Base-by-base conservation (phyloP, 1,140 invertebrate genomes). In the Aphaenogaster ashmeadi region DNA sequence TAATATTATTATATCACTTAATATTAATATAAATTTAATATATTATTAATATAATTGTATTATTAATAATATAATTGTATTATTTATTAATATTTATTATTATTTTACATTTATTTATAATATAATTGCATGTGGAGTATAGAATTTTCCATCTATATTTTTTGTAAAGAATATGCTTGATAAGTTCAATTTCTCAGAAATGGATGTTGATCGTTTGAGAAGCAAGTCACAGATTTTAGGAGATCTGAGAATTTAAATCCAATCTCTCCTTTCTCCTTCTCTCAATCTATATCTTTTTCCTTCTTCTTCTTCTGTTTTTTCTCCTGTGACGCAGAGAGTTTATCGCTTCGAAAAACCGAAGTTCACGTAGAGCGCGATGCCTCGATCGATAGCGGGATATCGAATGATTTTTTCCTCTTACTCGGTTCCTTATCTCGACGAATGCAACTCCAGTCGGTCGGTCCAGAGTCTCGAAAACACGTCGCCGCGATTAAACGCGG, bases 261-360 rank as follows among this genome's bases (percentile, higher is more conserved):
- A 41, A 69, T 77, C 50, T 75, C 41, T 72, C 3, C 15, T 52
- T n/a, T 78, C 13, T 78, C 52, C 33, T 33, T 87, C 62, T 58
- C 41, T 64, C 13, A 79, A 36, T 84, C 50, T 72, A 36, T 44
- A 52, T 66, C 38, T 67, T 64, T 69, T 41, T 84, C 58, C 67
- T 87, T 85, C 80, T 44, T 27, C 15, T 88, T 86, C 79, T 50
- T 60, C 13, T 52, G 2, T 87, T 60, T 91, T 90, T 75, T 79
- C 18, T 69, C 67, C 27, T 50, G 66, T 87, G 56, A 74, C 21
- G 58, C 85, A 44, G 38, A 27, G 80, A 52, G 87, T 85, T 90
- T 92, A 92, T 91, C 91, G 86, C 9, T 44, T 80, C 74, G 69
- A 88, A 91, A 90, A 91, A 84, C 58, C 66, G 83, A 87, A 84